phyloP scores from a whole-genome alignment of 2,888 invertebrate species.

The Adelphocoris suturalis region DNA sequence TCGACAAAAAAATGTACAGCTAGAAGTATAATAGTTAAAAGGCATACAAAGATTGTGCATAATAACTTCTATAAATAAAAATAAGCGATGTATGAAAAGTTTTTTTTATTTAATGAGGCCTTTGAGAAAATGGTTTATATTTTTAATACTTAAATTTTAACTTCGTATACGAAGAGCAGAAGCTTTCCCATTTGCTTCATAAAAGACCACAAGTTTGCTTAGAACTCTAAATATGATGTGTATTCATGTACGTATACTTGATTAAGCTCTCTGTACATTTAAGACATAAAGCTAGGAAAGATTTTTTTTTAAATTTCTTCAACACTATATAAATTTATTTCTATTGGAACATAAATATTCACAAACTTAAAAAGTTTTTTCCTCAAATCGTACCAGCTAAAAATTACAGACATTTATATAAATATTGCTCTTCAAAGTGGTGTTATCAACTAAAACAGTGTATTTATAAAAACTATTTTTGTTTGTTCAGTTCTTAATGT shows the following conservation, averaged over 20 bases:
- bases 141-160: conserved; percentile 74
- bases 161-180: conserved; percentile 75
- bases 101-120: conserved; percentile 72
- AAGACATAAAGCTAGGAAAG: conserved; percentile 75
- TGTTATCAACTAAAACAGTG: conserved; percentile 72
- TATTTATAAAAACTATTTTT: conserved; percentile 68
- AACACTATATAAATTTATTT: conserved; percentile 72
- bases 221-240: conserved; percentile 76
- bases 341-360: conserved; percentile 75
- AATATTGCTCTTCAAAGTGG: conserved; percentile 73
- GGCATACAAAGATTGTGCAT: conserved; percentile 76
- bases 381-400: conserved; percentile 70
- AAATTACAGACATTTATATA: conserved; percentile 71
- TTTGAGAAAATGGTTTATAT: conserved; percentile 72
- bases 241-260: conserved; percentile 76
- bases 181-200: conserved; percentile 71
- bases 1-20: conserved; percentile 69
- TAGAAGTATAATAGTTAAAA: conserved; percentile 75
- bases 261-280: conserved; percentile 75
- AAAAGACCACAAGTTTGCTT: conserved; percentile 73
- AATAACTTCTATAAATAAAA: conserved; percentile 75
- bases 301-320: conserved; percentile 71
- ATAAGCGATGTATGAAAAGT: conserved; percentile 75
- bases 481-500: conserved; percentile 65
- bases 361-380: conserved; percentile 72